Evolutionary conservation across 2,113 vertebrate genomes (phyloP).

Genomic region (Pogonocichla stellata): DNA sequence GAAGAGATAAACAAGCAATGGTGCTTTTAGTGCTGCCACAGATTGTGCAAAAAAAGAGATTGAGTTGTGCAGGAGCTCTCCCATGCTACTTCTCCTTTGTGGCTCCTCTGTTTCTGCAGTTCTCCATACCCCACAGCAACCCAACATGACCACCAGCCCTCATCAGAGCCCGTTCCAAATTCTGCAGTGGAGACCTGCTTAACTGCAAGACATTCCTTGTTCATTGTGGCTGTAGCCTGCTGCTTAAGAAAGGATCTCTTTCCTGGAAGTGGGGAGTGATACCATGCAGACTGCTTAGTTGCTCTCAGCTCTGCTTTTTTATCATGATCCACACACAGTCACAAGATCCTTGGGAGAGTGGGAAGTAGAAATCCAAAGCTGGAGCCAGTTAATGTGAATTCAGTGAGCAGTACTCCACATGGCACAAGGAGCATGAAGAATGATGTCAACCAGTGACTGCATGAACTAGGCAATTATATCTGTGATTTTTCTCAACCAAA

Average conservation of each 20-base stretch:
- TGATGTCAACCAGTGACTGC: slow-evolving; percentile 3
- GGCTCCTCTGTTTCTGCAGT: neutral
- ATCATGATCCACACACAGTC: neutral
- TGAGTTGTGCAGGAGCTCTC: neutral
- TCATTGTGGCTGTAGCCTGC: neutral
- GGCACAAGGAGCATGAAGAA: neutral
- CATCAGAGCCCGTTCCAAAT: neutral
- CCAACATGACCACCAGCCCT: neutral
- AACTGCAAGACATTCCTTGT: neutral
- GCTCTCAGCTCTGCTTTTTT: neutral
- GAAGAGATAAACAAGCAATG: neutral
- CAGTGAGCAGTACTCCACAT: neutral
- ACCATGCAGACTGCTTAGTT: neutral
- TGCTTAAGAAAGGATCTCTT: neutral
- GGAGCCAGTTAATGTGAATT: neutral
- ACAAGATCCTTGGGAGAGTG: neutral
- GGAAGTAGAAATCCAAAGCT: neutral
- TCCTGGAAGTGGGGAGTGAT: neutral
- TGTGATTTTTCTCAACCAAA: neutral
- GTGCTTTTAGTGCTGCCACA: neutral
- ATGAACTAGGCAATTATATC: neutral
- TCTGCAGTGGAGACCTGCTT: neutral
- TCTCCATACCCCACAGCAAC: neutral
- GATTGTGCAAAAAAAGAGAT: neutral
- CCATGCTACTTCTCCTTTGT: neutral